Conservation (phyloP, 2,113 vertebrate genomes). For the Pseudolaguvia tuberculata region DNA sequence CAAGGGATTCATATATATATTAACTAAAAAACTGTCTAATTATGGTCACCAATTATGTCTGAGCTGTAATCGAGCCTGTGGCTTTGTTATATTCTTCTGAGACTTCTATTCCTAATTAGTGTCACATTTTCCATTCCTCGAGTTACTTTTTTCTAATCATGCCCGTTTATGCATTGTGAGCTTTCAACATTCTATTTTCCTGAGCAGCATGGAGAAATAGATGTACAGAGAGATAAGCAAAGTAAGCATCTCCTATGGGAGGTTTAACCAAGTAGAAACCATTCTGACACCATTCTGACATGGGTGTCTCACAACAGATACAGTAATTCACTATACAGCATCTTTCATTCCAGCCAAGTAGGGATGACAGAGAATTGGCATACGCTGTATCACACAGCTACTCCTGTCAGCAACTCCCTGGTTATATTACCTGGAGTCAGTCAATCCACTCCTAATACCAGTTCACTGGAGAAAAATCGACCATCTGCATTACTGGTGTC, state of each 20-base stretch:
- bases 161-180: neutral
- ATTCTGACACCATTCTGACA: conserved; percentile 10
- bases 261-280: conserved; percentile 48
- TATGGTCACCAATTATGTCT: conserved; percentile 1
- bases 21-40: neutral
- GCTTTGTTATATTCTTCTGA: conserved; percentile 10
- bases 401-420: conserved; percentile 44
- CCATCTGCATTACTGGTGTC: conserved; percentile 55
- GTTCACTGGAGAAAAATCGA: conserved; percentile 53
- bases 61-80: conserved; percentile 1
- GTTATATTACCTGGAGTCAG: conserved; percentile 57
- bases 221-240: conserved; percentile 13
- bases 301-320: conserved; percentile 32
- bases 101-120: conserved; percentile 20
- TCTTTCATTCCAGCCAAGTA: too few relatives aligned
- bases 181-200: conserved; percentile 15
- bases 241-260: conserved; percentile 21
- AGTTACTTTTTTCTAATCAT: neutral
- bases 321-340: conserved; percentile 38
- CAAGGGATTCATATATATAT: too few relatives aligned
- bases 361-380: conserved; percentile 37
- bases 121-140: conserved; percentile 2
- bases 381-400: conserved; percentile 27
- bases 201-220: neutral
- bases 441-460: conserved; percentile 51